Evolutionary conservation across 1,140 invertebrate genomes (phyloP).

Genomic region (Mycetomoellerius zeteki): DNA sequence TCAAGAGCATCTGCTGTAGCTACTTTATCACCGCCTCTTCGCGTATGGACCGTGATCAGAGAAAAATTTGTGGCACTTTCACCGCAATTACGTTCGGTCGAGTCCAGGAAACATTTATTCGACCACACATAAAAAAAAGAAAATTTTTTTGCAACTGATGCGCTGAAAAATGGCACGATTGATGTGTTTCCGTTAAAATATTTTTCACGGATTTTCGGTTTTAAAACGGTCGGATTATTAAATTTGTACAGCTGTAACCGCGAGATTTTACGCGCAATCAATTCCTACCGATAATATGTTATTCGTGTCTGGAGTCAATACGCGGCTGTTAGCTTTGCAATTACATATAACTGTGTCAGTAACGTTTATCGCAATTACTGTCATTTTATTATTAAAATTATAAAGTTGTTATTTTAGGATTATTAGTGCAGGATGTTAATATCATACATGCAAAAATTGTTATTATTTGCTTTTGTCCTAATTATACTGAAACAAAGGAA

Average conservation of each 20-base stretch:
- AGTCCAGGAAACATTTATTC: constrained; percentile 71
- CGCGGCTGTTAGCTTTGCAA: neutral
- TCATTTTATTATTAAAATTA: neutral
- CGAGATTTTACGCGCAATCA: constrained; percentile 3
- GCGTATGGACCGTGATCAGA: constrained; percentile 52
- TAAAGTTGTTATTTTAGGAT: neutral
- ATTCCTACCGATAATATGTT: constrained; percentile 31
- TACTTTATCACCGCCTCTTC: constrained; percentile 63
- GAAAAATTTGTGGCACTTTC: constrained; percentile 82
- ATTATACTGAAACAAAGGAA: neutral
- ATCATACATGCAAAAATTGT: neutral
- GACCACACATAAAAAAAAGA: neutral
- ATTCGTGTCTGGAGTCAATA: neutral
- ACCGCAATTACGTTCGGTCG: constrained; percentile 77
- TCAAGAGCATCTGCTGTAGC: constrained; percentile 76
- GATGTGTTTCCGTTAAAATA: constrained; percentile 29
- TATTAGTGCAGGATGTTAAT: neutral
- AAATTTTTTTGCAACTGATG: constrained; percentile 5
- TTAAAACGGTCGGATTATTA: constrained; percentile 34
- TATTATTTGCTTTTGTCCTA: neutral
- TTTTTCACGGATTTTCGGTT: constrained; percentile 29
- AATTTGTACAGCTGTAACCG: constrained; percentile 29
- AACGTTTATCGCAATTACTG: neutral
- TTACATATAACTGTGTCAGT: neutral
- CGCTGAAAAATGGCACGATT: constrained; percentile 24